These are phyloP conservation scores for Cacatua alba DNA, from an alignment of 2,113 vertebrate genomes.

Conservation along the genomic window DNA sequence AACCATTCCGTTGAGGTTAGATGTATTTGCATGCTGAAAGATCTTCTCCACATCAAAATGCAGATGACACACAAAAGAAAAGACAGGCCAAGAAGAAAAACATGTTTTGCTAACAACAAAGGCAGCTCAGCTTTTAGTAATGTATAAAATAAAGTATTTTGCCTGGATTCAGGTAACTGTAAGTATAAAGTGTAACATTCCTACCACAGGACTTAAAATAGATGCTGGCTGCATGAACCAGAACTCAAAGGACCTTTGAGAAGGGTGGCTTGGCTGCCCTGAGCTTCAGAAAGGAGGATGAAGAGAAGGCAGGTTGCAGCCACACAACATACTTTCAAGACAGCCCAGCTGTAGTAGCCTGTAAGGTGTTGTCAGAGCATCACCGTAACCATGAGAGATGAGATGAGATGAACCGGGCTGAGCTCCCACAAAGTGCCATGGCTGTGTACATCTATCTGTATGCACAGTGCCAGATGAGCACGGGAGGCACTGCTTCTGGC, in stretches of 20 bases:
- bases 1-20: neutral
- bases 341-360: neutral
- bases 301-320: neutral
- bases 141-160: neutral
- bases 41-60: neutral
- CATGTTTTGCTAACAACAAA: neutral
- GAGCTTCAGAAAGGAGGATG: neutral
- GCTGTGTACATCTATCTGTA: fast-evolving
- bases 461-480: fast-evolving
- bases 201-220: neutral
- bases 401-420: neutral
- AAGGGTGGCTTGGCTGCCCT: neutral
- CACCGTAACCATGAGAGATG: fast-evolving
- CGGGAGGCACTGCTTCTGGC: neutral
- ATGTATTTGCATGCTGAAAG: neutral
- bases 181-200: neutral
- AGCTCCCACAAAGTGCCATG: neutral
- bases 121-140: neutral
- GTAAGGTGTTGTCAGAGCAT: neutral
- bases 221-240: neutral
- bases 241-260: neutral
- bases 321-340: neutral
- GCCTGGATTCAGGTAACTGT: neutral
- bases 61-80: neutral
- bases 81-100: neutral